Evolutionary conservation across 2,113 vertebrate species (phyloP).

Genomic region (Equus przewalskii): DNA sequence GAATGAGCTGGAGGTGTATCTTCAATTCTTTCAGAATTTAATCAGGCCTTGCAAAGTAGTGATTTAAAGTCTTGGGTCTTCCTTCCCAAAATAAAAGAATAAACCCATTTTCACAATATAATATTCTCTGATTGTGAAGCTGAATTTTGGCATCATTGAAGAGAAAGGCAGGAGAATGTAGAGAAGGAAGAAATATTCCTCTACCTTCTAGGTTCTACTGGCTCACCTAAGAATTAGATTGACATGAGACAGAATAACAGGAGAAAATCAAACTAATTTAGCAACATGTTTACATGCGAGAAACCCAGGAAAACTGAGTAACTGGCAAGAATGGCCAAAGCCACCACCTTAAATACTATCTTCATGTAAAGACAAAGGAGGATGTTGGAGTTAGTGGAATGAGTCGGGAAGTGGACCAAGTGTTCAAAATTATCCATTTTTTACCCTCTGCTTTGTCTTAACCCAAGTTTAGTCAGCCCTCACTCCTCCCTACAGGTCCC

Average conservation of each 20-base stretch:
- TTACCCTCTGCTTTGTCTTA: background rate
- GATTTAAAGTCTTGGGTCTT: background rate
- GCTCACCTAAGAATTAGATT: no score
- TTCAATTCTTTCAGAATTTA: background rate
- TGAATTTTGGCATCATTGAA: background rate
- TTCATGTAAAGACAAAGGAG: no score
- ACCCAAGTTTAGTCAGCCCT: background rate
- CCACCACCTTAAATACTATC: no score
- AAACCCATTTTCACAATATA: background rate
- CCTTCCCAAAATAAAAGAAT: background rate
- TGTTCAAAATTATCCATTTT: background rate
- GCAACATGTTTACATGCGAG: no score
- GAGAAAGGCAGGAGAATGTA: background rate
- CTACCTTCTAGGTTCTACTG: no score
- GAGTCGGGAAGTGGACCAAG: background rate
- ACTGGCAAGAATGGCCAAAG: no score
- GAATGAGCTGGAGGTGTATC: background rate
- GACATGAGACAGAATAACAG: no score
- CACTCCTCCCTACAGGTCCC: background rate
- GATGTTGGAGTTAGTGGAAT: no score
- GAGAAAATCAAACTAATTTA: no score
- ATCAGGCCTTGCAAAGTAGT: background rate
- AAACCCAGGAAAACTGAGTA: no score
- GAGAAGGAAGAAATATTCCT: no score
- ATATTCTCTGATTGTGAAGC: background rate